Percentiles rank a stretch among this genome's conserved stretches.
These are phyloP conservation scores for Novumbra hubbsi DNA, from an alignment of 2,797 vertebrate genomes.

Conservation along the genomic window DNA sequence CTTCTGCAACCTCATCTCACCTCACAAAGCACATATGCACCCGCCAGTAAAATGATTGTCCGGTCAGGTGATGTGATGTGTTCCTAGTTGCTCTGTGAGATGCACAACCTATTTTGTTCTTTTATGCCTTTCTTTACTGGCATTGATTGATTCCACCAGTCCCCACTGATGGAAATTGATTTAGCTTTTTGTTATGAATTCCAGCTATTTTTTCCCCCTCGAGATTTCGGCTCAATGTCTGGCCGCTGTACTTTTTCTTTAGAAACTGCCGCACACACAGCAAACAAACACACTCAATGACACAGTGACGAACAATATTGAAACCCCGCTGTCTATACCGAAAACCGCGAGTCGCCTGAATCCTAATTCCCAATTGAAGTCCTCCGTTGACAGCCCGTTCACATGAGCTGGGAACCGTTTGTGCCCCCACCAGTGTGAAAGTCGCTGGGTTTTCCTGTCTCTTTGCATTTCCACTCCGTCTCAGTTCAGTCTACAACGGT, in stretches of 20 bases:
- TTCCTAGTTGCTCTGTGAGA: neutral
- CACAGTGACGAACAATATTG: constrained; percentile 67
- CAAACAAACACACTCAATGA: constrained; percentile 31
- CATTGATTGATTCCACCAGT: constrained; percentile 67
- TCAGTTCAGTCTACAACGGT: constrained; percentile 52
- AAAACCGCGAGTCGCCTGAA: constrained; percentile 11
- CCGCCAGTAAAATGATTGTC: constrained; percentile 20
- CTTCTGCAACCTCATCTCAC: neutral
- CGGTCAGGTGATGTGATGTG: constrained; percentile 4
- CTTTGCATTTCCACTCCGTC: constrained; percentile 50
- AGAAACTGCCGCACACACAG: constrained; percentile 65
- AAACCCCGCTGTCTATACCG: constrained; percentile 55
- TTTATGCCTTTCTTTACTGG: constrained; percentile 47
- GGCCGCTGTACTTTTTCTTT: constrained; percentile 59
- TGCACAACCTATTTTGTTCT: neutral
- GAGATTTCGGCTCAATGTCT: constrained; percentile 72
- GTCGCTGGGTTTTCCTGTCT: constrained; percentile 47
- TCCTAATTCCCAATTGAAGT: constrained; percentile 54
- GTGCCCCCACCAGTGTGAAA: constrained; percentile 37
- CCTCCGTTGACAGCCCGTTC: constrained; percentile 47
- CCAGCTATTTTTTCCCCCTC: constrained; percentile 48
- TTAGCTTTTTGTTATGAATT: constrained; percentile 69
- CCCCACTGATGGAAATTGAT: constrained; percentile 83
- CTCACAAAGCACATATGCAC: neutral
- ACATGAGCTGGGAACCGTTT: constrained; percentile 47